Percentiles rank a stretch among this genome's conserved stretches.
Conservation (phyloP, 2,113 vertebrate genomes). For the Aplodontia rufa region DNA sequence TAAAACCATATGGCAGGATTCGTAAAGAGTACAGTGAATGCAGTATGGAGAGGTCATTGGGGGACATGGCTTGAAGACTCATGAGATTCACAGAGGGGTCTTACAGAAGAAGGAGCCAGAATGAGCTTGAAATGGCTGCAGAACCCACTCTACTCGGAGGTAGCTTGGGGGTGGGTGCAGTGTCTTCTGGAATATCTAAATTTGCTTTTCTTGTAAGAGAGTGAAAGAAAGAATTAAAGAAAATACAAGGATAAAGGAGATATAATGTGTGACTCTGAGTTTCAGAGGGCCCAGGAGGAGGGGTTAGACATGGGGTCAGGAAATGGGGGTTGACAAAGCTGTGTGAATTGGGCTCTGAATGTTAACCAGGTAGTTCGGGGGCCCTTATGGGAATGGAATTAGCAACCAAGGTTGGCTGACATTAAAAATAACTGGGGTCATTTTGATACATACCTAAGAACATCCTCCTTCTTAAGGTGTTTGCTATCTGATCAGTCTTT, state of each 20-base stretch:
- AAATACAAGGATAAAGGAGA: neutral
- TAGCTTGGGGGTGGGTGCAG: neutral
- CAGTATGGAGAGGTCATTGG: too few relatives aligned
- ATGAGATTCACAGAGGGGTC: neutral
- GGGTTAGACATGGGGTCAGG: neutral
- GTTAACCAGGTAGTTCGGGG: neutral
- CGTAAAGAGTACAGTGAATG: rapidly evolving
- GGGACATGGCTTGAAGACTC: rapidly evolving
- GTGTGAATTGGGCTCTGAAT: neutral
- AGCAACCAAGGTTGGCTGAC: neutral
- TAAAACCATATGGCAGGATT: neutral
- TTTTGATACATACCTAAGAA: neutral
- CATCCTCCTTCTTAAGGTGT: neutral
- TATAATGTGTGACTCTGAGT: neutral
- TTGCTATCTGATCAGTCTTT: neutral
- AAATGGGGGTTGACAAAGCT: neutral
- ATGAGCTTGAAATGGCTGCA: rapidly evolving
- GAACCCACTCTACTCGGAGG: rapidly evolving
- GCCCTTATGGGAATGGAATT: rapidly evolving
- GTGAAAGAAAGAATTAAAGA: neutral
- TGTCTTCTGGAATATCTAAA: neutral
- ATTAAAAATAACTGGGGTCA: neutral
- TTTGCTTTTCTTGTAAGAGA: neutral
- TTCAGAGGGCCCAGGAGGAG: neutral
- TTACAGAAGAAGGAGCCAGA: neutral